These are phyloP conservation scores for Chorisops tibialis DNA, from an alignment of 2,888 invertebrate genomes.

Conservation along the genomic window DNA sequence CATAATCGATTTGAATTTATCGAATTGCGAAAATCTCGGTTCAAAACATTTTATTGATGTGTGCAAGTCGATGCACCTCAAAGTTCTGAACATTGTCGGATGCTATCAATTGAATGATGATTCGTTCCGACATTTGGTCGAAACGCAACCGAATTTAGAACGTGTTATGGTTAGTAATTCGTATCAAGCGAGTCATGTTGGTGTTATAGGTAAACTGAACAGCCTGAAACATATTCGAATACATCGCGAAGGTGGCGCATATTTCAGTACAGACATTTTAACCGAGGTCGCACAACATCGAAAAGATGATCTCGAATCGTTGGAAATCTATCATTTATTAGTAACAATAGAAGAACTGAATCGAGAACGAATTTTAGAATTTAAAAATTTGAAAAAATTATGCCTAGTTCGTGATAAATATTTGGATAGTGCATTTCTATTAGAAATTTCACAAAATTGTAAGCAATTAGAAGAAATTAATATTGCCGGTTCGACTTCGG, in stretches of 20 bases:
- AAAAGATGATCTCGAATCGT: neutral
- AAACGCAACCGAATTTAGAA: constrained; percentile 22
- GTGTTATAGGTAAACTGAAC: neutral
- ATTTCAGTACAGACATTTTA: neutral
- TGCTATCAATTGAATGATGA: constrained; percentile 27
- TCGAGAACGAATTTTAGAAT: neutral
- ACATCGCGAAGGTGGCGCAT: neutral
- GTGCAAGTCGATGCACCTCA: constrained; percentile 23
- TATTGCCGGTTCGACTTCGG: neutral
- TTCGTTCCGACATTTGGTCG: constrained; percentile 3
- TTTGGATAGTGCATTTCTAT: neutral
- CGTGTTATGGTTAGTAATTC: constrained; percentile 20
- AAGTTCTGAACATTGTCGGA: constrained; percentile 28
- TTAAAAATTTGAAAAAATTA: constrained; percentile 4
- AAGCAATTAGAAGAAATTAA: neutral
- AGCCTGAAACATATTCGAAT: constrained; percentile 9
- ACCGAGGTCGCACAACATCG: neutral
- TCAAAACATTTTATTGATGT: constrained; percentile 26
- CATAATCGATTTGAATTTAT: constrained; percentile 26
- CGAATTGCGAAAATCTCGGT: constrained; percentile 29
- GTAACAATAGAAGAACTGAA: neutral
- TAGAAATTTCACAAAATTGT: neutral
- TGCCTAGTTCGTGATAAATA: neutral
- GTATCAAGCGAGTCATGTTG: neutral
- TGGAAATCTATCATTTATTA: neutral